phyloP scores from a whole-genome alignment of 2,113 vertebrate species.

The Sigmodon hispidus region DNA sequence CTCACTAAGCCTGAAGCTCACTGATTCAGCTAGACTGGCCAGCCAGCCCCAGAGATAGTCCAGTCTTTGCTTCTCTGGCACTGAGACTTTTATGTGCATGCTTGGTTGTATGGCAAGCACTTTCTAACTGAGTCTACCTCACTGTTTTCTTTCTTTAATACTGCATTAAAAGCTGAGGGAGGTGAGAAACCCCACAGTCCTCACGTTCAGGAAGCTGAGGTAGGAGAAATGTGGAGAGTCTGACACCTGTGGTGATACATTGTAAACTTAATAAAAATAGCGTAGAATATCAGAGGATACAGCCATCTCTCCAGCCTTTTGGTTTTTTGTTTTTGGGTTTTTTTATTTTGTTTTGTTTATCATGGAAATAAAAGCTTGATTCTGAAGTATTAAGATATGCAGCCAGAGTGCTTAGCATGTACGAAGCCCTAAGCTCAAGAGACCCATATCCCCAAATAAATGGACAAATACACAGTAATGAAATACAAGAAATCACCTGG shows the following conservation, averaged over 20 bases:
- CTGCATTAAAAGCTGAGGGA: neutral
- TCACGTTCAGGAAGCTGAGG: neutral
- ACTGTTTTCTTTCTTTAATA: neutral
- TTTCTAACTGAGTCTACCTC: neutral
- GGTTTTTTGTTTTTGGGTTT: too few species aligned
- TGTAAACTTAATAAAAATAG: too few species aligned
- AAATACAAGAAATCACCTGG: neutral
- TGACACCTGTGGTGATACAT: too few species aligned
- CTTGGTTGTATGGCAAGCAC: neutral
- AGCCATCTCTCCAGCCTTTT: too few species aligned
- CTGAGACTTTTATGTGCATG: neutral
- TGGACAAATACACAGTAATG: neutral
- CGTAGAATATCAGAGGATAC: too few species aligned
- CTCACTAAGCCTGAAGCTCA: neutral
- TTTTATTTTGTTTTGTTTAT: too few species aligned
- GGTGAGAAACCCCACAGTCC: neutral
- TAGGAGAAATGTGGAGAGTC: too few species aligned
- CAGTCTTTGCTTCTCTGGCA: neutral
- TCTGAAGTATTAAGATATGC: neutral
- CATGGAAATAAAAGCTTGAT: neutral
- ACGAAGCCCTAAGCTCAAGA: neutral
- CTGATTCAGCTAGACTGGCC: neutral
- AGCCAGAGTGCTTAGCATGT: neutral
- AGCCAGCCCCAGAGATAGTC: neutral
- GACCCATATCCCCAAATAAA: neutral